These are phyloP conservation scores for Enteromius mattozi DNA, from an alignment of 2,797 vertebrate species.

Conservation along the genomic window DNA sequence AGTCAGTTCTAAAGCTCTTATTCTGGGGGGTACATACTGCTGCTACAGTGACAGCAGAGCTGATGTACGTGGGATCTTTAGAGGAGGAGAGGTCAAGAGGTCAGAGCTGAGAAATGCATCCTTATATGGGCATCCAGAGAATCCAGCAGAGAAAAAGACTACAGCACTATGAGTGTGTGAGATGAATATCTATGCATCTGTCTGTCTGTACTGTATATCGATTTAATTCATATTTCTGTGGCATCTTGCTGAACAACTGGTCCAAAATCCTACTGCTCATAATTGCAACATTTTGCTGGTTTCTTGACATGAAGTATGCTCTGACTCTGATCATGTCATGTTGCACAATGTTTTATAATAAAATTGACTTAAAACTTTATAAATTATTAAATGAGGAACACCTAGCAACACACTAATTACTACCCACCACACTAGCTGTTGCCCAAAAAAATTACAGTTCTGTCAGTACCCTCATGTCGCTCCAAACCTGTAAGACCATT, in stretches of 20 bases:
- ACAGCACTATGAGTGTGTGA: neutral
- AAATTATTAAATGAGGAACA: neutral
- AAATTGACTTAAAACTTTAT: neutral
- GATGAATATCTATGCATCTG: neutral
- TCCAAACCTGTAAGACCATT: neutral
- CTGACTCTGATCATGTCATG: neutral
- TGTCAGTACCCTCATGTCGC: neutral
- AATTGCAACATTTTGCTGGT: neutral
- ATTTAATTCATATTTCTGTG: neutral
- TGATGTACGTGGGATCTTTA: slow-evolving; percentile 45
- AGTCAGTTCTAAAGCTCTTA: neutral
- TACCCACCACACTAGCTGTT: neutral
- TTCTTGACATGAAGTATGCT: neutral
- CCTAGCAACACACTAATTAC: neutral
- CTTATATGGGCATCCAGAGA: slow-evolving; percentile 44
- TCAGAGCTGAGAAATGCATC: slow-evolving; percentile 38
- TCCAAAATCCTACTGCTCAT: neutral
- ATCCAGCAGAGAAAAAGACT: neutral
- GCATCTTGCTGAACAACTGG: neutral
- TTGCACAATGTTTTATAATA: neutral
- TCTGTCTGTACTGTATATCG: neutral
- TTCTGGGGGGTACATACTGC: slow-evolving; percentile 18
- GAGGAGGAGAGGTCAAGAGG: slow-evolving; percentile 48
- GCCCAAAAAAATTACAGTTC: neutral
- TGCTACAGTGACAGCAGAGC: slow-evolving; percentile 39